Conservation (phyloP, 2,888 invertebrate genomes). For the Dryobotodes eremita region DNA sequence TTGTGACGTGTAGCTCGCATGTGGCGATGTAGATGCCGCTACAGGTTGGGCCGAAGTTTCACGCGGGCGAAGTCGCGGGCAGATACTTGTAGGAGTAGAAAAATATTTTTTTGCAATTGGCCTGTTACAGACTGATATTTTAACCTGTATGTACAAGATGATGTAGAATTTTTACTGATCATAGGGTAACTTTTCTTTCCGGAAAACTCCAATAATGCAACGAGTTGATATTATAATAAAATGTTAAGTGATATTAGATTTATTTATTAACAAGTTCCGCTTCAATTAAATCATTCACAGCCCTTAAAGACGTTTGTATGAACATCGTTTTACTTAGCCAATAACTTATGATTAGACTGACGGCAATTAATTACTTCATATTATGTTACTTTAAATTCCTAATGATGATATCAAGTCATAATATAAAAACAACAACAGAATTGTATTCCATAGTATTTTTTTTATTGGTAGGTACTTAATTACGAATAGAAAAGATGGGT, state of each 20-base stretch:
- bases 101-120: too few species aligned
- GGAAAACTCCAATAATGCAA: background rate
- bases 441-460: background rate
- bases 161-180: too few species aligned
- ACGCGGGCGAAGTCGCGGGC: too few species aligned
- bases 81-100: too few species aligned
- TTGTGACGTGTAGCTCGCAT: too few species aligned
- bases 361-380: background rate
- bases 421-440: background rate
- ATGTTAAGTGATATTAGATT: background rate
- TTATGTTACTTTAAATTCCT: background rate
- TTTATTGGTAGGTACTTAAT: background rate
- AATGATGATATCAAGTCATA: background rate
- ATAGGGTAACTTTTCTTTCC: background rate
- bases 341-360: slow-evolving; percentile 9
- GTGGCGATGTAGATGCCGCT: too few species aligned
- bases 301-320: background rate
- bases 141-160: too few species aligned
- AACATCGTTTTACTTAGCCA: slow-evolving; percentile 35
- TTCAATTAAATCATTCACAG: slow-evolving; percentile 9
- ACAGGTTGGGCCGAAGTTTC: too few species aligned
- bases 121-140: background rate
- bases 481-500: background rate
- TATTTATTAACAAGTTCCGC: slow-evolving; percentile 7
- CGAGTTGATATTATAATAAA: background rate